Conservation (phyloP, 2,888 invertebrate genomes). For the Clostera curtula region DNA sequence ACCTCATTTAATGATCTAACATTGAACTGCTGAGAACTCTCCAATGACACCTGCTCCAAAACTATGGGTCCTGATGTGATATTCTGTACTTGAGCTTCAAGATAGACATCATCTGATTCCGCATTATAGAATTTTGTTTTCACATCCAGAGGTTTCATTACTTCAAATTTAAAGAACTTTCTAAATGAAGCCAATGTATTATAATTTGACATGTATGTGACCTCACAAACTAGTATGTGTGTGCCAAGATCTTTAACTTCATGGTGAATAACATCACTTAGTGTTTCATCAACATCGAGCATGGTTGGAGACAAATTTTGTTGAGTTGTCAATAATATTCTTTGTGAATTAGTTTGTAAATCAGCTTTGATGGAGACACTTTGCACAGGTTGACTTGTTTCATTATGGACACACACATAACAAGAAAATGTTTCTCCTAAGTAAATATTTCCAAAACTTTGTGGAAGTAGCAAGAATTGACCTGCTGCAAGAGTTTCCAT, state of each 20-base stretch:
- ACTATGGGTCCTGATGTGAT: constrained; percentile 94
- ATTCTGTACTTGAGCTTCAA: constrained; percentile 89
- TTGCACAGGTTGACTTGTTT: constrained; percentile 87
- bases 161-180: constrained; percentile 99
- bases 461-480: constrained; percentile 93
- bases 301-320: constrained; percentile 77
- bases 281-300: constrained; percentile 85
- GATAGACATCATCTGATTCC: constrained; percentile 84
- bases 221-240: constrained; percentile 97
- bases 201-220: constrained; percentile 87
- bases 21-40: constrained; percentile 93
- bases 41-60: constrained; percentile 94
- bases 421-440: constrained; percentile 98
- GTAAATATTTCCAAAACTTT: constrained; percentile 98
- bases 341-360: constrained; percentile 93
- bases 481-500: constrained; percentile 90
- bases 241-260: constrained; percentile 99
- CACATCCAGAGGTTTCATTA: constrained; percentile 97
- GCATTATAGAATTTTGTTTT: constrained; percentile 99
- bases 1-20: constrained; percentile 84
- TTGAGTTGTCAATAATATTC: constrained; percentile 86
- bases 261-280: constrained; percentile 97
- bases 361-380: constrained; percentile 94
- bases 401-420: constrained; percentile 97
- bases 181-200: constrained; percentile 89